Conservation (phyloP, 2,113 vertebrate genomes). For the Regulus satrapa region DNA sequence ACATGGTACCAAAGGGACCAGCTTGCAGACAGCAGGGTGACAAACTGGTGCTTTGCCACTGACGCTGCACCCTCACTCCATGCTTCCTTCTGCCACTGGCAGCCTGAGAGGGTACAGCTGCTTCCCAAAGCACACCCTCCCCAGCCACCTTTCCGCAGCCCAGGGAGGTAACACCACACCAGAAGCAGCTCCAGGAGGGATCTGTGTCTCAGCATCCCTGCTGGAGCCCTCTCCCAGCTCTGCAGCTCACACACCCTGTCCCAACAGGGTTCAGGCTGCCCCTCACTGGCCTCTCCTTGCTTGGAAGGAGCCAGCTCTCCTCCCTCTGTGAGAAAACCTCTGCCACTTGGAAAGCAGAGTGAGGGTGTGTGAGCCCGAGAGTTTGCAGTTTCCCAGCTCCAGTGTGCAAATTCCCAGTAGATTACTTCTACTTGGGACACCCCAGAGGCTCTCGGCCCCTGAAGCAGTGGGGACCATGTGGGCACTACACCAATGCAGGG, state of each 20-base stretch:
- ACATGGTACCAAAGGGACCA: background rate
- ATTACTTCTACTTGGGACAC: too few relatives aligned
- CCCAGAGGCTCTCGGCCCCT: background rate
- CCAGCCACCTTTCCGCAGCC: background rate
- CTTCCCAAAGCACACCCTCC: background rate
- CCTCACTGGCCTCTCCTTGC: background rate
- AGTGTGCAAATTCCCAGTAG: too few relatives aligned
- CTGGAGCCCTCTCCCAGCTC: background rate
- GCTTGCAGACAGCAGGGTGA: background rate
- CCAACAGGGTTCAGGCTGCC: background rate
- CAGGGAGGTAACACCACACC: background rate
- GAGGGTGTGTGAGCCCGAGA: rapidly evolving
- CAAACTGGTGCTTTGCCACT: background rate
- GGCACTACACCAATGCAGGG: rapidly evolving
- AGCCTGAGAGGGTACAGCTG: background rate
- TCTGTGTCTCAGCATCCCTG: rapidly evolving
- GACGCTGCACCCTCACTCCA: rapidly evolving
- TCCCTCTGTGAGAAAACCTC: background rate
- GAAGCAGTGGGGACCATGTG: rapidly evolving
- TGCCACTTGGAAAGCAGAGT: rapidly evolving
- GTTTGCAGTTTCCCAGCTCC: background rate
- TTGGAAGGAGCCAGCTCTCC: background rate
- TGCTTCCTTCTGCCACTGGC: rapidly evolving
- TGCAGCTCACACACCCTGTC: rapidly evolving
- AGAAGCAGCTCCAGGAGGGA: background rate